A percentile compares a stretch with the other conserved stretches of the same genome.
These are phyloP conservation scores for Acholoe squamosa DNA, from an alignment of 2,888 invertebrate genomes.

Conservation along the genomic window DNA sequence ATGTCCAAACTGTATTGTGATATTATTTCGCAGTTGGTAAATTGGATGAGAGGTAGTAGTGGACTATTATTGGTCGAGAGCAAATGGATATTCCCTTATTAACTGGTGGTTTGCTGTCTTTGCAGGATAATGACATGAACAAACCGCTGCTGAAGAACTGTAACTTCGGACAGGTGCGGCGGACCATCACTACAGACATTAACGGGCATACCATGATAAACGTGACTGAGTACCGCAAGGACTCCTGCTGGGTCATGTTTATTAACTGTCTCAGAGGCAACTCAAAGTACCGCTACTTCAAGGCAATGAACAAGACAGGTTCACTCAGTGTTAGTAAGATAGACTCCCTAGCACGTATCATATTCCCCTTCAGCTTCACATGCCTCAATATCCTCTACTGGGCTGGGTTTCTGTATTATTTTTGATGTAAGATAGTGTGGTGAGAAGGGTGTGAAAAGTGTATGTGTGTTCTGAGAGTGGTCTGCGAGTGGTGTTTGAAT, in stretches of 20 bases:
- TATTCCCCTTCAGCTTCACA: conserved; percentile 71
- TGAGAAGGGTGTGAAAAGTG: not conserved
- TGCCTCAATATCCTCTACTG: conserved; percentile 72
- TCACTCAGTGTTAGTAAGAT: conserved; percentile 71
- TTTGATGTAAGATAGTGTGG: conserved; percentile 62
- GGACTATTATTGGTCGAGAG: too few relatives aligned
- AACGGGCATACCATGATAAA: conserved; percentile 67
- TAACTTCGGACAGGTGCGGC: not conserved
- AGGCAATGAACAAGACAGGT: conserved; percentile 64
- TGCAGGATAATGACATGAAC: conserved; percentile 64
- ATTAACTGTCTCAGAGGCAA: conserved; percentile 70
- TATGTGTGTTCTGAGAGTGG: not conserved
- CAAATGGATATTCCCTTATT: not conserved
- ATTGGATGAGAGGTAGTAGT: too few relatives aligned
- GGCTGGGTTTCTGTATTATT: conserved; percentile 72
- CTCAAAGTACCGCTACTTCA: conserved; percentile 68
- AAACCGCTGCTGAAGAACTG: conserved; percentile 58
- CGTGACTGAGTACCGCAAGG: conserved; percentile 63
- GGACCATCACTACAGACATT: conserved; percentile 66
- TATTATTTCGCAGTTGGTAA: too few relatives aligned
- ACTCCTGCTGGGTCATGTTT: conserved; percentile 70
- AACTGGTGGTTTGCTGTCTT: not conserved
- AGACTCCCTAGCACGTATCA: conserved; percentile 70
- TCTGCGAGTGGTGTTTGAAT: not conserved
- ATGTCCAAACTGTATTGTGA: too few relatives aligned